Evolutionary conservation across 2,888 invertebrate species (phyloP), one percentile per base, ranked within the genome.

Genomic region (Schrankia costaestrigalis): DNA sequence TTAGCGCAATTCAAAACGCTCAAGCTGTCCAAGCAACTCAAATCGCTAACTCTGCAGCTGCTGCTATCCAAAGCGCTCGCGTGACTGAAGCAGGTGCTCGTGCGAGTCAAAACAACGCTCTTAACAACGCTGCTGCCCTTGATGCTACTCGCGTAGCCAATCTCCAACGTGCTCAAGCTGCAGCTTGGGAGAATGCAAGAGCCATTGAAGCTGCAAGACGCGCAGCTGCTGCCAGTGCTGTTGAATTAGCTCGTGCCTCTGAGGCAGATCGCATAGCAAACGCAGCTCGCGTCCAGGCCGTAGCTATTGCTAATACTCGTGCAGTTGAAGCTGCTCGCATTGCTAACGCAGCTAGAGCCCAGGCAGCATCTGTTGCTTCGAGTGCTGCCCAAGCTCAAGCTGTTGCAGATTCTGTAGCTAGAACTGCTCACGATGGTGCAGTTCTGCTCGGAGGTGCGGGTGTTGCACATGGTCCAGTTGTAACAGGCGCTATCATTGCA

Each of bases 1-100:
- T 86, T 26, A 83, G 80, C 37, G 84, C 85, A 19, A 84, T 85
- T 40, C 85, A 86, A 41, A 85, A 85, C 58, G 85, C 86, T 1
- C 86, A 85, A 36, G 86, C 86, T 8, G 83, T 72, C 7, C 84
- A 81, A 9, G 86, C 77, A 1, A 66, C 84, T 3, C 77, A 83
- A 41, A 83, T 86, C 48, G 82, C 76, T 13, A 79, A 85, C 57
- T 69, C 84, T 0, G 86, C 86, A 25, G 81, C 83, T 7, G 82
- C 81, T 13, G 86, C 82, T 19, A 85, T 86, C 50, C 84, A 85
- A 36, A 81, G 82, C 0, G 86, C 86, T 1, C 80, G 85, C 7
- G 78, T 71, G 8, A 63, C 84, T 3, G 86, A 86, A 46, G 82
- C 76, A 1, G 82, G 80, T 5, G 86, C 86, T 1, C 69, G 85